phyloP scores from a whole-genome alignment of 2,888 invertebrate genomes.

The Erebia aethiops region DNA sequence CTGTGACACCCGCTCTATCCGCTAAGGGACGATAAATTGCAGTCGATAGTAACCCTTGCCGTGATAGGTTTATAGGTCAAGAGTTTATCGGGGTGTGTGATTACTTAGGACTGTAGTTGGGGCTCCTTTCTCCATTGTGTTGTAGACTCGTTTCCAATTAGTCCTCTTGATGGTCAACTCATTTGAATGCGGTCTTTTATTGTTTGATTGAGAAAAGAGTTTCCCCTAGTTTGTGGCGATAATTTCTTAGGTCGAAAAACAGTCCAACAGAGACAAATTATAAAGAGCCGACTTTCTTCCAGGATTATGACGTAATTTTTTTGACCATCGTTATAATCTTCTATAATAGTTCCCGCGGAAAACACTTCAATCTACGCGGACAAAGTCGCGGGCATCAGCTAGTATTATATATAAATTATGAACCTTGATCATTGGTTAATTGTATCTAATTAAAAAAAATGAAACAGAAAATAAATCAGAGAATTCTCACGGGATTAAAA shows the following conservation, averaged over 20 bases:
- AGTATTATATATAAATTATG: no score
- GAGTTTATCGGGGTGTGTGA: constrained; percentile 42
- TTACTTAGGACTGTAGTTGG: constrained; percentile 26
- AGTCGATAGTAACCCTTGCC: constrained; percentile 65
- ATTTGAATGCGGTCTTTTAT: background rate
- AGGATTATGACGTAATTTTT: no score
- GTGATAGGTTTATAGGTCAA: constrained; percentile 58
- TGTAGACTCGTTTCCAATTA: constrained; percentile 11
- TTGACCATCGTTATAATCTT: no score
- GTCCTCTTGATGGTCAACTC: constrained; percentile 7
- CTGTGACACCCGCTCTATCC: constrained; percentile 64
- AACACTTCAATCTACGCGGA: no score
- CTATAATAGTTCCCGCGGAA: background rate
- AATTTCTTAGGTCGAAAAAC: no score
- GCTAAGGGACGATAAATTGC: constrained; percentile 67
- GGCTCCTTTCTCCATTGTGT: constrained; percentile 4
- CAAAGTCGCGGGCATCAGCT: no score
- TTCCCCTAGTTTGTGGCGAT: background rate
- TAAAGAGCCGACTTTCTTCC: no score
- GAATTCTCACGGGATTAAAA: no score
- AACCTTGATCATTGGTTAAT: no score
- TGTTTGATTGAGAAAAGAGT: background rate
- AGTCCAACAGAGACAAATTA: background rate
- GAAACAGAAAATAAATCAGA: background rate
- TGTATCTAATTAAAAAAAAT: background rate